Conservation (phyloP, 1,140 invertebrate species). For the Apis cerana region DNA sequence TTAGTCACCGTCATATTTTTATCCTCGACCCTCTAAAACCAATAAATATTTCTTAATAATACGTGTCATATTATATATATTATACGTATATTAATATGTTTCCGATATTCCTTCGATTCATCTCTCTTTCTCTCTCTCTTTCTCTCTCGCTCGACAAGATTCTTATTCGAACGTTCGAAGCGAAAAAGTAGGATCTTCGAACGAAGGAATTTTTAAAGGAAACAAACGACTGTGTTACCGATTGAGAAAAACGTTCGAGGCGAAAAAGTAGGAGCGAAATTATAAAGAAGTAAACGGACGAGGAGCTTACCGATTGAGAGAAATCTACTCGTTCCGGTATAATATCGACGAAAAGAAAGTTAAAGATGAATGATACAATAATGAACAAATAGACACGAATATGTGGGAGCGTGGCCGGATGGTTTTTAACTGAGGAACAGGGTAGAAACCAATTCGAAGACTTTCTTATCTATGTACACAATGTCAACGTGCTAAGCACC, state of each 20-base stretch:
- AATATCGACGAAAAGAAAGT: too few species aligned
- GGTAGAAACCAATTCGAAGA: slow-evolving; percentile 48
- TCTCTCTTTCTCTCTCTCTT: too few species aligned
- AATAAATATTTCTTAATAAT: not conserved
- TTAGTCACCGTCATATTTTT: slow-evolving; percentile 48
- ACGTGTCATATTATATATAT: too few species aligned
- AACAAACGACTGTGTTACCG: not conserved
- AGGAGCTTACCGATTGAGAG: slow-evolving; percentile 4
- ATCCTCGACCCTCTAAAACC: not conserved
- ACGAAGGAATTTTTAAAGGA: not conserved
- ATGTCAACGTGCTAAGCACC: slow-evolving; percentile 51
- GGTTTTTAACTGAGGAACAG: slow-evolving; percentile 52
- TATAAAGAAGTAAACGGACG: not conserved
- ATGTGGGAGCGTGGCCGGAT: slow-evolving; percentile 30
- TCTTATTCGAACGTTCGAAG: too few species aligned
- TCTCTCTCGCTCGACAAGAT: too few species aligned
- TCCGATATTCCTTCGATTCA: too few species aligned
- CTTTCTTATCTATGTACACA: slow-evolving; percentile 58
- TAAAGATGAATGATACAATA: too few species aligned
- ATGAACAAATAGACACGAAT: not conserved
- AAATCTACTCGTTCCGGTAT: not conserved
- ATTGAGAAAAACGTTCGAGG: not conserved
- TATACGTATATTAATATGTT: too few species aligned
- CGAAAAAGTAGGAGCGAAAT: not conserved
- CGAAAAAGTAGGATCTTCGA: too few species aligned